phyloP scores from a whole-genome alignment of 2,797 vertebrate species.

The Schizothorax lantsangensis region DNA sequence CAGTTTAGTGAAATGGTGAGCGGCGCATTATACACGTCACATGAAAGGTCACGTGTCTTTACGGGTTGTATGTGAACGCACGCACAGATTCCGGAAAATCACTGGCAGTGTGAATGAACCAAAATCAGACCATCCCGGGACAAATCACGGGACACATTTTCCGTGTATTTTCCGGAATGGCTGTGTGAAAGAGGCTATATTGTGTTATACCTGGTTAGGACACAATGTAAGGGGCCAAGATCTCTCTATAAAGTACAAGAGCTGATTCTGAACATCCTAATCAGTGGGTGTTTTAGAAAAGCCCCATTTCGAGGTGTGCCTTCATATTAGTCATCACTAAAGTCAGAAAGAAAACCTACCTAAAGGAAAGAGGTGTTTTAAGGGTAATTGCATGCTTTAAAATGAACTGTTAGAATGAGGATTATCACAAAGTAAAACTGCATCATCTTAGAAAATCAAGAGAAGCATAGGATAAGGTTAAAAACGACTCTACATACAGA shows the following conservation, averaged over 20 bases:
- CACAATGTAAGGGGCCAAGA: background rate
- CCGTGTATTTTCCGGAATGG: too few relatives aligned
- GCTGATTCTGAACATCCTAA: constrained; percentile 26
- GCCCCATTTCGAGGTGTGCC: constrained; percentile 63
- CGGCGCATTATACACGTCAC: too few relatives aligned
- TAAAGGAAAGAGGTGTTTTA: constrained; percentile 40
- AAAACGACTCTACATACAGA: constrained; percentile 51
- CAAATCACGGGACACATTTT: too few relatives aligned
- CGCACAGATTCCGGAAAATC: too few relatives aligned
- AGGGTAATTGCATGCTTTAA: constrained; percentile 57
- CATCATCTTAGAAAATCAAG: constrained; percentile 64
- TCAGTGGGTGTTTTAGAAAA: constrained; percentile 36
- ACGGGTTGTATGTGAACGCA: too few relatives aligned
- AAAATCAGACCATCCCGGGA: too few relatives aligned
- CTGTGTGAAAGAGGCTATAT: background rate
- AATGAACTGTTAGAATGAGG: constrained; percentile 57
- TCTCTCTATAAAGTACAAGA: constrained; percentile 26
- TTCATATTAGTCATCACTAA: constrained; percentile 46
- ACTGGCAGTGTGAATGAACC: too few relatives aligned
- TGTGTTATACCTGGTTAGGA: constrained; percentile 24
- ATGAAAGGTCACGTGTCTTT: too few relatives aligned
- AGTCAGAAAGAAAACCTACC: constrained; percentile 46
- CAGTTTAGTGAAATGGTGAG: too few relatives aligned
- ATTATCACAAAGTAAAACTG: constrained; percentile 45
- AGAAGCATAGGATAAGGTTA: constrained; percentile 50